phyloP scores from a whole-genome alignment of 2,113 vertebrate genomes.

The Tupaia chinensis region DNA sequence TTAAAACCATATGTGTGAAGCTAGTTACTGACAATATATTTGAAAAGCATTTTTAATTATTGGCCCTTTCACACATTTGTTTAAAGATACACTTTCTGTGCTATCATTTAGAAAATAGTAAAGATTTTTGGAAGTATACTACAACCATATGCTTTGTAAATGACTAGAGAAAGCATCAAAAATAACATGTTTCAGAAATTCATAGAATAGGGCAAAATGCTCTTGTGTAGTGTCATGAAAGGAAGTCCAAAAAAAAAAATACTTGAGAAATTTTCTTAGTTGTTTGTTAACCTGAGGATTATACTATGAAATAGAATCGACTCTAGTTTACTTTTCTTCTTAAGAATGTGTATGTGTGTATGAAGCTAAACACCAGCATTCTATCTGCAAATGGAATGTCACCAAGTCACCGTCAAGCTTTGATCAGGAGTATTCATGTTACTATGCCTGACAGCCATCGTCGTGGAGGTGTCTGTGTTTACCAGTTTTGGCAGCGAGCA shows the following conservation, averaged over 20 bases:
- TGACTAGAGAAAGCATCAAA: not conserved
- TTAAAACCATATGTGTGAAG: not conserved
- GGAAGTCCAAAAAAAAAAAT: not conserved
- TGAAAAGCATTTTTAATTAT: not conserved
- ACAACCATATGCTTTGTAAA: not conserved
- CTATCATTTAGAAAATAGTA: not conserved
- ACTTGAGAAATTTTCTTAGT: conserved; percentile 26
- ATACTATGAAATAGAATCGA: conserved; percentile 39
- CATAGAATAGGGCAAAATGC: not conserved
- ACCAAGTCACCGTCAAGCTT: conserved; percentile 19
- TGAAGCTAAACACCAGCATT: conserved; percentile 48
- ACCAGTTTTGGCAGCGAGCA: not conserved
- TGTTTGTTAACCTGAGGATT: conserved; percentile 50
- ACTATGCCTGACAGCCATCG: not conserved
- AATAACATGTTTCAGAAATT: conserved; percentile 7
- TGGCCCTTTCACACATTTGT: conserved; percentile 7
- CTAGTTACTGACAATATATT: not conserved
- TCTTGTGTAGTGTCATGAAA: not conserved
- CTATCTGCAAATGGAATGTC: conserved; percentile 33
- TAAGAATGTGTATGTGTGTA: not conserved
- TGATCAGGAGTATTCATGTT: conserved; percentile 3
- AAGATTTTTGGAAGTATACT: not conserved
- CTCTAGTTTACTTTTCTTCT: conserved; percentile 1
- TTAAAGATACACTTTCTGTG: not conserved
- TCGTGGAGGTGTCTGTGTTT: not conserved